A percentile compares a stretch with the other conserved stretches of the same genome.
These are phyloP conservation scores for Osmoderma eremita DNA, from an alignment of 2,888 invertebrate species.

Conservation along the genomic window DNA sequence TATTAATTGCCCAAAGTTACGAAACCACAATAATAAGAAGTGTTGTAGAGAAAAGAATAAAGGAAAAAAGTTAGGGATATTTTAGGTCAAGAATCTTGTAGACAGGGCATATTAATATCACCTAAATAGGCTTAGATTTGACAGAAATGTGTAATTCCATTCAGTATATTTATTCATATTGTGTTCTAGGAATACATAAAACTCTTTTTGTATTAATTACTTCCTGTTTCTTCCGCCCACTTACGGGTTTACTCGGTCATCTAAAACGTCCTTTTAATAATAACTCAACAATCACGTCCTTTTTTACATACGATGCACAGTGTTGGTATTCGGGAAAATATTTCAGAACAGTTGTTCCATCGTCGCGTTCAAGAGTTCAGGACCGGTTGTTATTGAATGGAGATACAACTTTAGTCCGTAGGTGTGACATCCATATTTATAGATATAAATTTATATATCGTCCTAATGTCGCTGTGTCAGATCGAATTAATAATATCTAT, in stretches of 20 bases:
- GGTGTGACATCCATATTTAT: constrained; percentile 19
- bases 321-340: constrained; percentile 1
- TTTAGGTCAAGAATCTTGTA: too few species aligned
- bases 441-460: constrained; percentile 2
- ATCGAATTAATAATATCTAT: constrained; percentile 14
- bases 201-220: constrained; percentile 4
- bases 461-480: constrained; percentile 16
- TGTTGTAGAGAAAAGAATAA: too few species aligned
- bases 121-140: too few species aligned
- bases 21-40: too few species aligned
- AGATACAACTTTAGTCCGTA: neutral
- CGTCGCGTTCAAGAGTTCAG: constrained; percentile 13
- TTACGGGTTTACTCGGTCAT: too few species aligned
- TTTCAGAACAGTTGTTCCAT: constrained; percentile 12
- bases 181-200: too few species aligned
- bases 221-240: neutral
- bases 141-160: too few species aligned
- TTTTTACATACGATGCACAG: neutral
- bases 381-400: constrained; percentile 14
- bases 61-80: too few species aligned
- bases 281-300: too few species aligned
- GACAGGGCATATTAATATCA: too few species aligned
- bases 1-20: too few species aligned
- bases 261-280: neutral
- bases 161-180: too few species aligned